Evolutionary conservation across 2,113 vertebrate genomes (phyloP).

Genomic region (Pomatostomus ruficeps): DNA sequence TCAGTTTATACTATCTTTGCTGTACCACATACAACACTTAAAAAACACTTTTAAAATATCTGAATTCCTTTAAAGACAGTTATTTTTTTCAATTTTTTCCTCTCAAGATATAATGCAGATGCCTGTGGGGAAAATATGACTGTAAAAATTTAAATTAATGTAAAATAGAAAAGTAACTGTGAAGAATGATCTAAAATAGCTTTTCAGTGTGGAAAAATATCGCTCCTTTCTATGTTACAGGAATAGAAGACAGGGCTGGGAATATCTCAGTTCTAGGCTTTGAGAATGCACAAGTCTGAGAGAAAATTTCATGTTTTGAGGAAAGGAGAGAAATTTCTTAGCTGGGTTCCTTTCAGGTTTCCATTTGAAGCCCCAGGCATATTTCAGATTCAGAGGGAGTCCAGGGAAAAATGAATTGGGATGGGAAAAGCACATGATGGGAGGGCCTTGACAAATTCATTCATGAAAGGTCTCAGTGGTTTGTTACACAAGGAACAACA

Average conservation of each 20-base stretch:
- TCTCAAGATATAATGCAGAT: background rate
- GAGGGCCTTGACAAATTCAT: background rate
- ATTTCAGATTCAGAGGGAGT: background rate
- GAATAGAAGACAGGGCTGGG: background rate
- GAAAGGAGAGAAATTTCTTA: background rate
- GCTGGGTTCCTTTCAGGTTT: background rate
- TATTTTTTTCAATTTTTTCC: background rate
- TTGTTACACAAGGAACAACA: background rate
- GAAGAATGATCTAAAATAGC: slow-evolving; percentile 42
- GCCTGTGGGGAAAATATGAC: slow-evolving; percentile 9
- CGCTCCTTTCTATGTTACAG: background rate
- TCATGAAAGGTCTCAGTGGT: background rate
- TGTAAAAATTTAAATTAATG: slow-evolving; percentile 33
- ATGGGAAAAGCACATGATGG: background rate
- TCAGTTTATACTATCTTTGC: background rate
- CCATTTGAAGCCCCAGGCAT: background rate
- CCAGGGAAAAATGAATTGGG: background rate
- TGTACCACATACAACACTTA: background rate
- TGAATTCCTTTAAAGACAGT: background rate
- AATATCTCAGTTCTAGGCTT: background rate
- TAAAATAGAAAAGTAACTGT: slow-evolving; percentile 36
- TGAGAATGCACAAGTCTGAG: background rate
- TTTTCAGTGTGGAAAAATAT: slow-evolving; percentile 12
- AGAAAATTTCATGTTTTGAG: background rate
- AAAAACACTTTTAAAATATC: background rate